Conservation (phyloP, 2,888 invertebrate species). For the Apamea crenata region DNA sequence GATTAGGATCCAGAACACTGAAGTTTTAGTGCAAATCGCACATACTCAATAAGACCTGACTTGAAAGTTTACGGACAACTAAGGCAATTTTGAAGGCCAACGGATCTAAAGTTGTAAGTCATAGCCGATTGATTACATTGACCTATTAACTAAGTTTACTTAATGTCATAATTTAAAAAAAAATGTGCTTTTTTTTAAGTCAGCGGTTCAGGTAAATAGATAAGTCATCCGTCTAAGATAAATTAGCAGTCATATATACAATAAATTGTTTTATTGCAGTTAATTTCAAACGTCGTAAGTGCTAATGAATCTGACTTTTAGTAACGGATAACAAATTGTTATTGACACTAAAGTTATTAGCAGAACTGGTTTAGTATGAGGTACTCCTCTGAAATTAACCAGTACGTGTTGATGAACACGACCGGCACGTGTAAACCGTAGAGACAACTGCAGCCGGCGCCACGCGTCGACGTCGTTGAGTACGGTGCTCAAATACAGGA, state of each 20-base stretch:
- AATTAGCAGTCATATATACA: not conserved
- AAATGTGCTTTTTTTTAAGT: not conserved
- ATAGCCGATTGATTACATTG: slow-evolving; percentile 34
- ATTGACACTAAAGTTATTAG: not conserved
- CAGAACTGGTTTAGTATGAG: not conserved
- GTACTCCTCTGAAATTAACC: not conserved
- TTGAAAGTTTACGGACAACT: not conserved
- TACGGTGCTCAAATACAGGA: too few species aligned
- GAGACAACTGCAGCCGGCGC: too few species aligned
- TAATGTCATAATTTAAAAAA: slow-evolving; percentile 4
- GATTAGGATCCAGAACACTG: not conserved
- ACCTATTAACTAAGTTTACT: not conserved
- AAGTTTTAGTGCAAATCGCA: not conserved
- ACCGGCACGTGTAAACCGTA: too few species aligned
- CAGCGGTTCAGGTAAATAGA: not conserved
- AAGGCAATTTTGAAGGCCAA: slow-evolving; percentile 23
- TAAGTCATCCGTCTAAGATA: slow-evolving; percentile 11
- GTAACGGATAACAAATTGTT: not conserved
- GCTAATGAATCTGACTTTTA: slow-evolving; percentile 12
- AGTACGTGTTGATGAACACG: too few species aligned
- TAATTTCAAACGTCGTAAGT: slow-evolving; percentile 31
- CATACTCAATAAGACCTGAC: too few species aligned
- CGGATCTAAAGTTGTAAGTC: slow-evolving; percentile 24
- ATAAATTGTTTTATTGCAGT: slow-evolving; percentile 41
- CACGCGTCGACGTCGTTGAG: too few species aligned